Evolutionary conservation across 2,888 invertebrate genomes (phyloP).

Genomic region (Trichogramma evanescens): DNA sequence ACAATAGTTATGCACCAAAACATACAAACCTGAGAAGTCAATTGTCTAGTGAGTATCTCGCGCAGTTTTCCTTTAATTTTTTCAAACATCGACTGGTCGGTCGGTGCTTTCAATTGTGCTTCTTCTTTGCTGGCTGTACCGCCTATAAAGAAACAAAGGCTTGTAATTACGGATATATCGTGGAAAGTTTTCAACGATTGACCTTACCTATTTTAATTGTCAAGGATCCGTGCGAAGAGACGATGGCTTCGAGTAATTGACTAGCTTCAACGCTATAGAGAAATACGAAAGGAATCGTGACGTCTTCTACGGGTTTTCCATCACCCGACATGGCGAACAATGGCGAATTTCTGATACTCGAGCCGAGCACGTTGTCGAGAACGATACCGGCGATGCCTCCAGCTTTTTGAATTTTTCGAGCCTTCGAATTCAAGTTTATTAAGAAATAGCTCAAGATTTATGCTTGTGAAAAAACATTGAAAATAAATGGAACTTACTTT

Average conservation of each 20-base stretch:
- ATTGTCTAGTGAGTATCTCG: constrained; percentile 38
- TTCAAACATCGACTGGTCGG: constrained; percentile 41
- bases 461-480: not conserved
- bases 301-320: constrained; percentile 65
- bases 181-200: constrained; percentile 6
- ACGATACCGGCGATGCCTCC: constrained; percentile 83
- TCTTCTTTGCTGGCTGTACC: constrained; percentile 29
- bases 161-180: constrained; percentile 1
- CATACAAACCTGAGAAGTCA: constrained; percentile 39
- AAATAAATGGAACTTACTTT: constrained; percentile 52
- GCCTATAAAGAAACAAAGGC: constrained; percentile 7
- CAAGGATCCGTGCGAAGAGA: constrained; percentile 29
- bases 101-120: constrained; percentile 40
- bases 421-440: constrained; percentile 45
- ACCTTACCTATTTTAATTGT: constrained; percentile 38
- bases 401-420: constrained; percentile 69
- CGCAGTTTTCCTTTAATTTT: constrained; percentile 40
- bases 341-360: constrained; percentile 67
- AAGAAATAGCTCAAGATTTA: not conserved
- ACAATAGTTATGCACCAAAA: constrained; percentile 32
- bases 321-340: constrained; percentile 97
- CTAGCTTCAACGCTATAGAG: constrained; percentile 73
- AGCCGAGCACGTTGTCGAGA: constrained; percentile 71
- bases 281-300: constrained; percentile 85
- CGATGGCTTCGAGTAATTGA: constrained; percentile 57